These are phyloP conservation scores for Cecidostiba fungosa DNA, from an alignment of 2,888 invertebrate genomes.

Conservation along the genomic window DNA sequence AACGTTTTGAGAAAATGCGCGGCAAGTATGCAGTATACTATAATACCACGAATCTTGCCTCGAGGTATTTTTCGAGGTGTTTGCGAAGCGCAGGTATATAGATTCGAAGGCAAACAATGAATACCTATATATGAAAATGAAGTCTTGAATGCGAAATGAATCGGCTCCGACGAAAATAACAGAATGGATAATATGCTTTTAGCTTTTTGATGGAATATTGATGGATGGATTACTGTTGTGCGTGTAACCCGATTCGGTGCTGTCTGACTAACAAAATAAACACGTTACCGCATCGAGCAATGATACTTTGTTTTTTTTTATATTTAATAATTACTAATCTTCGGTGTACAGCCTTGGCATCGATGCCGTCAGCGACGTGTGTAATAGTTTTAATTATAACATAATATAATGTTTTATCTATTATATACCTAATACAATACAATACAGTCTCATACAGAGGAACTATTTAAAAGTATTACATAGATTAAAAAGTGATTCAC, in stretches of 20 bases:
- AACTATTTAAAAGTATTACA: not conserved
- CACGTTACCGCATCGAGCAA: not conserved
- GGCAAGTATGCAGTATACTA: not conserved
- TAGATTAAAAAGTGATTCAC: not conserved
- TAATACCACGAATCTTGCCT: not conserved
- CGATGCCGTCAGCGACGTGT: not conserved
- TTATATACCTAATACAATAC: too few relatives aligned
- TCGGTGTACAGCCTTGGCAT: not conserved
- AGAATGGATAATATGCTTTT: too few relatives aligned
- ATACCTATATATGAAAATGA: not conserved
- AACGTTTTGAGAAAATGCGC: not conserved
- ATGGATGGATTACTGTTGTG: too few relatives aligned
- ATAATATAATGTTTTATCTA: not conserved
- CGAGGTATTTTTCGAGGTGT: not conserved
- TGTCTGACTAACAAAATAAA: not conserved
- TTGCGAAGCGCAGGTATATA: not conserved
- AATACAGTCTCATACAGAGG: not conserved
- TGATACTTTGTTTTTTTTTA: not conserved
- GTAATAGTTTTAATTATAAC: not conserved
- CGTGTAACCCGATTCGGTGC: not conserved
- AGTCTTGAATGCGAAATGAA: not conserved
- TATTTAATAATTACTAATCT: constrained; percentile 10
- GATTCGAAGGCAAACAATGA: not conserved
- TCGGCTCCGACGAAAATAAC: not conserved
- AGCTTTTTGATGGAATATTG: too few relatives aligned